Conservation (phyloP, 2,797 vertebrate genomes). For the Danio tinwini region DNA sequence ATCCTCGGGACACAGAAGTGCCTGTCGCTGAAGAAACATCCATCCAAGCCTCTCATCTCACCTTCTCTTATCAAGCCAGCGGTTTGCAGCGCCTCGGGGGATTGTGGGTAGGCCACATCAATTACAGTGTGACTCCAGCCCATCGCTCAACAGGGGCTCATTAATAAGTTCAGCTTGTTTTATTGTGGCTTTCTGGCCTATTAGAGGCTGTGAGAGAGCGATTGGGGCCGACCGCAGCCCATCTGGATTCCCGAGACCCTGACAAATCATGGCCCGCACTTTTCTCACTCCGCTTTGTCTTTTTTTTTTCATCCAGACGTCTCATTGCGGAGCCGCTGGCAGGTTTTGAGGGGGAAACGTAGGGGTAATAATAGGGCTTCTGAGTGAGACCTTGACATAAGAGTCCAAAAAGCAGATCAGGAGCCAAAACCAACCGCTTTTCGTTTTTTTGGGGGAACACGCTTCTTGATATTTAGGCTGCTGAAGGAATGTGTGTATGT, state of each 20-base stretch:
- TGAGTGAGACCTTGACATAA: conserved; percentile 75
- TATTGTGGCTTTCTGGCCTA: conserved; percentile 76
- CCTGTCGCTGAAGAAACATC: background rate
- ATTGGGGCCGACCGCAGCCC: conserved; percentile 33
- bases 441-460: background rate
- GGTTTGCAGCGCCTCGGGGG: conserved; percentile 22
- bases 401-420: conserved; percentile 57
- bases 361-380: conserved; percentile 74
- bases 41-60: background rate
- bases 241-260: conserved; percentile 68
- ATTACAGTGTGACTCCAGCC: conserved; percentile 64
- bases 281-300: conserved; percentile 64
- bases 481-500: conserved; percentile 19
- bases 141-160: conserved; percentile 58
- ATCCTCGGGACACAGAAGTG: background rate
- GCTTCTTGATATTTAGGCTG: background rate
- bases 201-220: conserved; percentile 65
- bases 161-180: conserved; percentile 71
- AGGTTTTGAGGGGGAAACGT: conserved; percentile 61
- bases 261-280: conserved; percentile 36
- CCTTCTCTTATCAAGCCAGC: conserved; percentile 37
- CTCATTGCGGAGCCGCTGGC: conserved; percentile 65
- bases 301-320: conserved; percentile 60
- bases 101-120: conserved; percentile 56
- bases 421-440: conserved; percentile 51